Percentiles rank a stretch among this genome's conserved stretches.
Evolutionary conservation across 2,113 vertebrate species (phyloP).

Genomic region (Phrynosoma blainvillii): DNA sequence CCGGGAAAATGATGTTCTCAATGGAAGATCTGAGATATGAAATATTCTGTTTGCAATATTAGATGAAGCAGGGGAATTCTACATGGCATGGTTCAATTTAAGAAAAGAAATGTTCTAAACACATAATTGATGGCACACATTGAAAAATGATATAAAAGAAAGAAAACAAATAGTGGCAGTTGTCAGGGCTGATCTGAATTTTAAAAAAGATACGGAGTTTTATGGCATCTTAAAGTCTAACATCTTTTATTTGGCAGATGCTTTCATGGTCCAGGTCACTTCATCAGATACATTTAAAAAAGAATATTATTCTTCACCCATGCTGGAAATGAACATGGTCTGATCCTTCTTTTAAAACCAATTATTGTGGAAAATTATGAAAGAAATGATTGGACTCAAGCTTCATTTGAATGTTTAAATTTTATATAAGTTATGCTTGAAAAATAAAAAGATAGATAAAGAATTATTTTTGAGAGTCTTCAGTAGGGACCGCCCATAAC

Average conservation of each 20-base stretch:
- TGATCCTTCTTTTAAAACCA: background rate
- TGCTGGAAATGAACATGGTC: background rate
- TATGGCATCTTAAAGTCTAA: too few species aligned
- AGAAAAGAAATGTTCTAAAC: background rate
- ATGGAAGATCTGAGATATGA: background rate
- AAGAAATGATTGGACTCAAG: background rate
- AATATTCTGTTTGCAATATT: background rate
- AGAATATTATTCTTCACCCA: background rate
- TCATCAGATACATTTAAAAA: too few species aligned
- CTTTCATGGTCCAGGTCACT: too few species aligned
- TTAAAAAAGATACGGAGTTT: background rate
- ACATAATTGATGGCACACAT: background rate
- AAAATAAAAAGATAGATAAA: background rate
- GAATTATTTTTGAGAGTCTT: background rate
- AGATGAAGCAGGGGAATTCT: too few species aligned
- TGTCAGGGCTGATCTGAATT: background rate
- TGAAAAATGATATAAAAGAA: background rate
- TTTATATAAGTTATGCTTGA: background rate
- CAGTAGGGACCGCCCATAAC: background rate
- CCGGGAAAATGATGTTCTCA: background rate
- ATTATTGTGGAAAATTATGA: background rate
- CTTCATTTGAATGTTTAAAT: background rate
- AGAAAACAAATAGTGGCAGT: background rate
- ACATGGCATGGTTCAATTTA: background rate
- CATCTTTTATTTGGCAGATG: too few species aligned